These are phyloP conservation scores for Phalacrocorax carbo DNA, from an alignment of 2,113 vertebrate genomes.

Conservation along the genomic window DNA sequence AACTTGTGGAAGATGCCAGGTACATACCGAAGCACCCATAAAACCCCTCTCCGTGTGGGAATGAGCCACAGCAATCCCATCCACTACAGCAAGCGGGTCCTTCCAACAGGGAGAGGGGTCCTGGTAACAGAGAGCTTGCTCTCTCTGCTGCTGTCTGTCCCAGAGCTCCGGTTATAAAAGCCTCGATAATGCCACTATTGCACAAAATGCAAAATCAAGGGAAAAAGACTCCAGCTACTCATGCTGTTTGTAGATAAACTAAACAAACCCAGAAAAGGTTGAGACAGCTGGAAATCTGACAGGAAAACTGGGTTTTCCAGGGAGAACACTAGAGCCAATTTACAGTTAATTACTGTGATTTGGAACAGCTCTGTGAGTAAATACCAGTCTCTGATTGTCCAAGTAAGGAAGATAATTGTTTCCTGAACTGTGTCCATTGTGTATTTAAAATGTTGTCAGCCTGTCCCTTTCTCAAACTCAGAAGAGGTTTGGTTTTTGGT, in stretches of 20 bases:
- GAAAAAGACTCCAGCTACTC: neutral
- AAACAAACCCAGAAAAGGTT: constrained; percentile 42
- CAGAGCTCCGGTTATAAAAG: neutral
- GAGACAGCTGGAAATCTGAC: constrained; percentile 47
- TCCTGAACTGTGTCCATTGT: constrained; percentile 56
- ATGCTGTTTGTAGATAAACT: constrained; percentile 30
- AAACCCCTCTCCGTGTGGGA: neutral
- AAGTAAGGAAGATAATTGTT: constrained; percentile 65
- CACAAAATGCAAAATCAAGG: constrained; percentile 1
- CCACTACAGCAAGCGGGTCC: neutral
- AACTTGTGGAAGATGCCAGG: neutral
- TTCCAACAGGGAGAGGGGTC: neutral
- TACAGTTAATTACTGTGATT: constrained; percentile 71
- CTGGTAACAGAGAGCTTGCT: neutral
- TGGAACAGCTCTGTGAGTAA: constrained; percentile 63
- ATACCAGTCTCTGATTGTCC: constrained; percentile 43
- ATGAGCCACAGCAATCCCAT: neutral
- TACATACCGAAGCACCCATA: neutral
- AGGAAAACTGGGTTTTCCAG: constrained; percentile 55
- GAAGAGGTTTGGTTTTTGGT: neutral
- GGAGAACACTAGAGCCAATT: constrained; percentile 58
- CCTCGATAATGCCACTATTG: neutral
- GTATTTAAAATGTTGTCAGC: neutral
- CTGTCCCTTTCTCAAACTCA: neutral
- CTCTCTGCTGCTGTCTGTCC: neutral